A percentile compares a stretch with the other conserved stretches of the same genome.
phyloP scores from a whole-genome alignment of 2,888 invertebrate genomes.

The Cryptocheilus praepositus region DNA sequence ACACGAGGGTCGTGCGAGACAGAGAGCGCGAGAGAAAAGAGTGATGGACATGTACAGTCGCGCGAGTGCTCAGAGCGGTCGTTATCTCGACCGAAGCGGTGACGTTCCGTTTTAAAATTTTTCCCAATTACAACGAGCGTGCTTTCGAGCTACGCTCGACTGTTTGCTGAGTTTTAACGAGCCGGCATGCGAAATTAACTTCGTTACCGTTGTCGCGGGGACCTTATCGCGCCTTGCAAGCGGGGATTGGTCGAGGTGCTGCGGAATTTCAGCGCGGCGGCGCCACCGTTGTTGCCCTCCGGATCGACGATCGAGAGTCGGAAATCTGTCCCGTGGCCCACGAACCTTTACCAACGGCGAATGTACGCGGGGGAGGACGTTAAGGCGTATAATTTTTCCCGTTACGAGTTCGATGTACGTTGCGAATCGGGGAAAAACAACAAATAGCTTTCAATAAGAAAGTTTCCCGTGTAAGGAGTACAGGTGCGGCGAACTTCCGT shows the following conservation, averaged over 20 bases:
- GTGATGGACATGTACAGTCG: slow-evolving; percentile 11
- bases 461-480: slow-evolving; percentile 42
- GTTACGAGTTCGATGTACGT: background rate
- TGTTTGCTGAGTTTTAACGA: slow-evolving; percentile 55
- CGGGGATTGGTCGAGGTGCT: too few relatives aligned
- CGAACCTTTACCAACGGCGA: background rate
- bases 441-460: slow-evolving; percentile 58
- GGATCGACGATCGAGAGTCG: too few relatives aligned
- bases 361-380: background rate
- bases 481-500: slow-evolving; percentile 49
- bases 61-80: slow-evolving; percentile 8
- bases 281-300: too few relatives aligned
- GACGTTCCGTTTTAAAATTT: slow-evolving; percentile 47
- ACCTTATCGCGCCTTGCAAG: too few relatives aligned
- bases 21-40: background rate
- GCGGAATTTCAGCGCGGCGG: too few relatives aligned
- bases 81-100: slow-evolving; percentile 47
- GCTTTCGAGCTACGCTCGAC: slow-evolving; percentile 46
- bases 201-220: slow-evolving; percentile 44
- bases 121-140: slow-evolving; percentile 48
- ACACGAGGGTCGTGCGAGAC: background rate
- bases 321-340: too few relatives aligned
- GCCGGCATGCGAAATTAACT: slow-evolving; percentile 50
- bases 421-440: slow-evolving; percentile 33
- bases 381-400: slow-evolving; percentile 6